Evolutionary conservation across 2,113 vertebrate species (phyloP).

Genomic region (Setophaga kirtlandii): DNA sequence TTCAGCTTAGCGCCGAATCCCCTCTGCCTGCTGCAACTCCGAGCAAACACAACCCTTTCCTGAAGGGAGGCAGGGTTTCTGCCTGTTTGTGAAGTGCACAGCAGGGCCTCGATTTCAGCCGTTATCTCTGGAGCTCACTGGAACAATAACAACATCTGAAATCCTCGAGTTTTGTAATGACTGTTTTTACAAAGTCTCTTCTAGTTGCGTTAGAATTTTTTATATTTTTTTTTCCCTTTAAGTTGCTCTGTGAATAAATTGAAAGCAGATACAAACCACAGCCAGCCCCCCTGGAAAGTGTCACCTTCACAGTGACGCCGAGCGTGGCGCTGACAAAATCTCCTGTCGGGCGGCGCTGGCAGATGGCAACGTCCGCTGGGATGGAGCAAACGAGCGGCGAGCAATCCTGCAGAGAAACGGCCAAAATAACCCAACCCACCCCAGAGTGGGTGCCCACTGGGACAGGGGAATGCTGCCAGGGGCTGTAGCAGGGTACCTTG

Average conservation of each 20-base stretch:
- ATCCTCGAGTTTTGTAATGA: not conserved
- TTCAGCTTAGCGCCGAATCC: not conserved
- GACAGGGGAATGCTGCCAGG: fast-evolving
- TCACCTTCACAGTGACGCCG: slow-evolving; percentile 76
- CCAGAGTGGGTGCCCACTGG: not conserved
- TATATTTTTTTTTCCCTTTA: not conserved
- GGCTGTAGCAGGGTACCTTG: not conserved
- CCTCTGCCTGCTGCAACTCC: not conserved
- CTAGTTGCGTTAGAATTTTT: not conserved
- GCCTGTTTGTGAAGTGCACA: slow-evolving; percentile 40
- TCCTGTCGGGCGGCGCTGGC: slow-evolving; percentile 70
- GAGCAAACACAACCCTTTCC: not conserved
- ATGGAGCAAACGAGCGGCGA: slow-evolving; percentile 38
- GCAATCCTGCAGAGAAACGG: slow-evolving; percentile 1
- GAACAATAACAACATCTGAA: slow-evolving; percentile 5
- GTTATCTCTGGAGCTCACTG: not conserved
- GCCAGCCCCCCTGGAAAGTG: slow-evolving; percentile 69
- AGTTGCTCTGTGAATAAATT: not conserved
- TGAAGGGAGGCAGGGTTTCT: not conserved
- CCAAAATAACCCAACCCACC: fast-evolving
- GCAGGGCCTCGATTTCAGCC: slow-evolving; percentile 22
- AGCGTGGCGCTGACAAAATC: slow-evolving; percentile 69
- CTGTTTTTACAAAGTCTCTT: not conserved
- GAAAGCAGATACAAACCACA: not conserved
- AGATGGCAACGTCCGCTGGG: slow-evolving; percentile 71